phyloP scores from a whole-genome alignment of 2,888 invertebrate genomes.

The Chymomyza procnemis region DNA sequence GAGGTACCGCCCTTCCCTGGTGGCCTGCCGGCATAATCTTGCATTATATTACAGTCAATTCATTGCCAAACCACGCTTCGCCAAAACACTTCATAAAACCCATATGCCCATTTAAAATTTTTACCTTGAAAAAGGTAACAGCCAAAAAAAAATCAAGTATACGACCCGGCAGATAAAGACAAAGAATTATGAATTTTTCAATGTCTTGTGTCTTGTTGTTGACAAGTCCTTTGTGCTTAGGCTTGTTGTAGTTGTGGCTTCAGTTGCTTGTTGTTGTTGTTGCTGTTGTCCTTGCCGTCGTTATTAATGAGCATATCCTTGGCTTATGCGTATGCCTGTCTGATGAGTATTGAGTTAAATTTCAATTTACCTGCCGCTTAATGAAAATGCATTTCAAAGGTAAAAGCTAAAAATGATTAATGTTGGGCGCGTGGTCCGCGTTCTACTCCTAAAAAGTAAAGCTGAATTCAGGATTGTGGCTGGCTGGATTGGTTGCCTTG shows the following conservation, averaged over 20 bases:
- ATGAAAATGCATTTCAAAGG: slow-evolving; percentile 35
- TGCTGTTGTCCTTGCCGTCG: slow-evolving; percentile 17
- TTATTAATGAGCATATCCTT: slow-evolving; percentile 41
- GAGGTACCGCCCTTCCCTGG: too few species aligned
- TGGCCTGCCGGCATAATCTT: too few species aligned
- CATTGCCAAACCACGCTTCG: background rate
- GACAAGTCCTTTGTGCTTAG: background rate
- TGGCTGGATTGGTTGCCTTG: background rate
- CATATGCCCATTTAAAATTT: background rate
- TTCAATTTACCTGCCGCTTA: slow-evolving; percentile 33
- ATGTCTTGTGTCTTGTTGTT: background rate
- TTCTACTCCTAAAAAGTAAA: background rate
- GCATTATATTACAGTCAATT: background rate
- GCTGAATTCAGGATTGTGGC: background rate
- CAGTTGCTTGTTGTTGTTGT: background rate
- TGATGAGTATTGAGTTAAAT: slow-evolving; percentile 27
- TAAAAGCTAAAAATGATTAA: slow-evolving; percentile 41
- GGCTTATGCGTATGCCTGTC: slow-evolving; percentile 15
- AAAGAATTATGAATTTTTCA: slow-evolving; percentile 37
- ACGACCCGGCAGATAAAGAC: slow-evolving; percentile 24
- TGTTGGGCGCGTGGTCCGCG: slow-evolving; percentile 1
- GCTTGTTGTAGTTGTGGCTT: background rate
- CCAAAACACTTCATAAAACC: background rate
- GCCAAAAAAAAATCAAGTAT: slow-evolving; percentile 10
- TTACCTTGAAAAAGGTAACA: slow-evolving; percentile 5